These are phyloP conservation scores for Cantharis flavilabris DNA, from an alignment of 2,888 invertebrate species.

Conservation along the genomic window DNA sequence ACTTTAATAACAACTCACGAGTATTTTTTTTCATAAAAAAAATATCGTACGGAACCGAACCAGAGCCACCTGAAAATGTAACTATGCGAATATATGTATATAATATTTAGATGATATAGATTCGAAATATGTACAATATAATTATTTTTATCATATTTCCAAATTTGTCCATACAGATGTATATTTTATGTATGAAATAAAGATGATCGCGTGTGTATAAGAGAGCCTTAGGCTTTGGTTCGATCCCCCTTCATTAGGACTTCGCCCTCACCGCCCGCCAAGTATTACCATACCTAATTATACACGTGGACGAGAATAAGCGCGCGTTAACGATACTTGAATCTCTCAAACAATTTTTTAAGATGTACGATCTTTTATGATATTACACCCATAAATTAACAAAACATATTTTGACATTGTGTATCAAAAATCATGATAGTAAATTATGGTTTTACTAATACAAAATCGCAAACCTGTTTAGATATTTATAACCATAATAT, in stretches of 20 bases:
- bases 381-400: constrained; percentile 26
- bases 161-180: background rate
- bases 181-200: constrained; percentile 2
- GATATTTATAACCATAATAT: background rate
- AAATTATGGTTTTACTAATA: constrained; percentile 12
- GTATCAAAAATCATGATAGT: constrained; percentile 14
- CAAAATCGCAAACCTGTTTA: background rate
- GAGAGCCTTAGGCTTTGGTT: constrained; percentile 41
- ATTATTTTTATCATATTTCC: background rate
- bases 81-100: background rate
- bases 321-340: constrained; percentile 31
- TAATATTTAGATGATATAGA: background rate
- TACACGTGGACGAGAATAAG: constrained; percentile 48
- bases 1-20: too few species aligned
- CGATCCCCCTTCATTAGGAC: constrained; percentile 43
- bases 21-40: too few species aligned
- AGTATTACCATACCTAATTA: constrained; percentile 57
- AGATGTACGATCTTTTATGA: constrained; percentile 24
- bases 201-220: constrained; percentile 47
- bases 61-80: background rate
- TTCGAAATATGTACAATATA: background rate
- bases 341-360: constrained; percentile 21
- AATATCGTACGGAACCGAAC: too few species aligned
- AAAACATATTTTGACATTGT: constrained; percentile 24
- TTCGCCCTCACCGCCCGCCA: constrained; percentile 54